Evolutionary conservation across 2,888 invertebrate species (phyloP), one percentile per base, ranked within the genome.

Genomic region (Mythimna albipuncta): DNA sequence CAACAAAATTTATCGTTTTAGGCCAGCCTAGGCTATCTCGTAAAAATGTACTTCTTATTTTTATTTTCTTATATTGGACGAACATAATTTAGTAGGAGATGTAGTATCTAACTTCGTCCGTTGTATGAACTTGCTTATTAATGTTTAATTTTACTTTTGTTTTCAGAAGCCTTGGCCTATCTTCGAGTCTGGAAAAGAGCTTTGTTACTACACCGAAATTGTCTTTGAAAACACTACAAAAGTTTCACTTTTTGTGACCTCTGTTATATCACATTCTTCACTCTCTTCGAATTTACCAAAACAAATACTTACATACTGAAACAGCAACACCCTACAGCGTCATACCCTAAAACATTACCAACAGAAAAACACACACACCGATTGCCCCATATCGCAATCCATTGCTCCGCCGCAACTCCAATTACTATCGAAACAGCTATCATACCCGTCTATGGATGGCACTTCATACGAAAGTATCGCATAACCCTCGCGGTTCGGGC

Each of bases 401-500:
- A 66, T 79, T 82, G 79, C 67, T 47, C 19, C 41, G 32, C 73
- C 55, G n/a, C 35, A 68, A 72, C 67, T 68, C 19, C 63, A 69
- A 83, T 79, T 62, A 64, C 79, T 67, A 78, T 72, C 52, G 47
- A 38, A 57, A 72, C 66, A 69, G 74, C 83, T 64, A 83, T 80
- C 70, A 79, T 61, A 67, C 57, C 38, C 70, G 67, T 65, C 69
- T 50, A 79, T 75, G 67, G 83, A 80, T 71, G 75, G 75, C 59
- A 66, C 81, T 83, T 26, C 41, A 72, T 69, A 75, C 61, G 68
- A 81, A 83, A 81, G 84, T 82, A 80, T 81, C 72, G 64, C 62
- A 79, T 81, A 81, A 81, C 80, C 69, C 61, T 68, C 54, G 65
- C 38, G 58, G 82, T 78, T 62, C 64, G 38, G 66, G 64, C 69